A percentile compares a stretch with the other conserved stretches of the same genome.
Conservation (phyloP, 2,888 invertebrate species). For the Anthrax anthrax region DNA sequence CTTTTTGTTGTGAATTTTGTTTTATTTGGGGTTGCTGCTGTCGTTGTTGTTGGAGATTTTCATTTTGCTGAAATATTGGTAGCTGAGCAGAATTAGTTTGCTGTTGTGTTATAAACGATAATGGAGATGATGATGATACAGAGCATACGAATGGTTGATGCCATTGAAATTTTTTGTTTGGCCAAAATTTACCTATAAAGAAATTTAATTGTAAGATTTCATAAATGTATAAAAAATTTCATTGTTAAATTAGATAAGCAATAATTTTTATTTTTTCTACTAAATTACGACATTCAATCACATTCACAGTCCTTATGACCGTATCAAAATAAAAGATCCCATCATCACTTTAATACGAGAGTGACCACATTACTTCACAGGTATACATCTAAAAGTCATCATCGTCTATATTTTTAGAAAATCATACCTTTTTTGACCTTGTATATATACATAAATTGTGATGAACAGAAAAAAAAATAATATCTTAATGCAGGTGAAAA, state of each 20-base stretch:
- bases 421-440: too few species aligned
- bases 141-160: slow-evolving; percentile 10
- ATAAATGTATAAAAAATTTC: too few species aligned
- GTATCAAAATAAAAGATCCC: too few species aligned
- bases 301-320: not conserved
- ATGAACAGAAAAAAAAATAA: too few species aligned
- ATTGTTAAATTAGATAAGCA: too few species aligned
- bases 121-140: slow-evolving; percentile 11
- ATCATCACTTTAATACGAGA: too few species aligned
- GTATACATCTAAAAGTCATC: too few species aligned
- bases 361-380: too few species aligned
- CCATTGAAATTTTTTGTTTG: slow-evolving; percentile 12
- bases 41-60: slow-evolving; percentile 4
- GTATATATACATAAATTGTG: too few species aligned
- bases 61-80: not conserved
- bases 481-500: not conserved
- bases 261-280: too few species aligned
- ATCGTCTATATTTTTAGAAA: too few species aligned
- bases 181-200: slow-evolving; percentile 10
- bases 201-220: too few species aligned
- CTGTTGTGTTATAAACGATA: slow-evolving; percentile 10
- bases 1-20: slow-evolving; percentile 15
- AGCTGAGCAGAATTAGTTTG: not conserved
- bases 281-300: slow-evolving; percentile 8
- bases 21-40: slow-evolving; percentile 15